Percentiles rank a stretch among this genome's conserved stretches.
Conservation (phyloP, 2,888 invertebrate species). For the Nematopogon swammerdamellus region DNA sequence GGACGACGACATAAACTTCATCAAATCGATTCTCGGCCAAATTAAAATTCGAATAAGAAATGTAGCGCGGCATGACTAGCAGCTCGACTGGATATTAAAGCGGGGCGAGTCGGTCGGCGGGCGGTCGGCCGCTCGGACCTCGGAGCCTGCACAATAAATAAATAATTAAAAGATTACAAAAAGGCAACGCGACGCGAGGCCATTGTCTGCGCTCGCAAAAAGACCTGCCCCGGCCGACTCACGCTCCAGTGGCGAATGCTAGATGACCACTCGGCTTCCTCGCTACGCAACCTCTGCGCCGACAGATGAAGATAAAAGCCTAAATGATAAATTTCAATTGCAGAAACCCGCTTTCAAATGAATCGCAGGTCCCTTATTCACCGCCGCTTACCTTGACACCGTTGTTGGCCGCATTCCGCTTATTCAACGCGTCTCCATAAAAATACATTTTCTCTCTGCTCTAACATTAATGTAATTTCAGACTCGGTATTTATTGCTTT, state of each 20-base stretch:
- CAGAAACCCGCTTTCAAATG: not conserved
- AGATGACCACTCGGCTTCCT: not conserved
- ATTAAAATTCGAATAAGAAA: not conserved
- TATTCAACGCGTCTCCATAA: not conserved
- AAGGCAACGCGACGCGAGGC: slow-evolving; percentile 19
- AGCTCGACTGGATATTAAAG: slow-evolving; percentile 5
- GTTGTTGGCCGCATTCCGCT: not conserved
- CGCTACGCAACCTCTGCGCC: not conserved
- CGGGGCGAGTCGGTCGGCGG: slow-evolving; percentile 17
- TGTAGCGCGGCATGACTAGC: not conserved
- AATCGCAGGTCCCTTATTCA: not conserved
- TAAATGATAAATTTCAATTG: not conserved
- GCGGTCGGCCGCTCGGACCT: slow-evolving; percentile 13
- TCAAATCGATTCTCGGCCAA: slow-evolving; percentile 1
- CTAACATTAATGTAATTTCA: no score
- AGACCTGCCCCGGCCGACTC: slow-evolving; percentile 13
- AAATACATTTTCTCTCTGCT: no score
- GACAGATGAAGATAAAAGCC: not conserved
- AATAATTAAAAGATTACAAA: slow-evolving; percentile 34
- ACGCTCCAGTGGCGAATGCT: not conserved
- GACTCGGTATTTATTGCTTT: no score
- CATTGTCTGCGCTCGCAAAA: slow-evolving; percentile 15
- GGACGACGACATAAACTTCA: not conserved
- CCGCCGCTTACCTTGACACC: not conserved
- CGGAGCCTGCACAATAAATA: slow-evolving; percentile 23